Base-by-base conservation (phyloP, 1,140 invertebrate species). In the Tribolium madens region DNA sequence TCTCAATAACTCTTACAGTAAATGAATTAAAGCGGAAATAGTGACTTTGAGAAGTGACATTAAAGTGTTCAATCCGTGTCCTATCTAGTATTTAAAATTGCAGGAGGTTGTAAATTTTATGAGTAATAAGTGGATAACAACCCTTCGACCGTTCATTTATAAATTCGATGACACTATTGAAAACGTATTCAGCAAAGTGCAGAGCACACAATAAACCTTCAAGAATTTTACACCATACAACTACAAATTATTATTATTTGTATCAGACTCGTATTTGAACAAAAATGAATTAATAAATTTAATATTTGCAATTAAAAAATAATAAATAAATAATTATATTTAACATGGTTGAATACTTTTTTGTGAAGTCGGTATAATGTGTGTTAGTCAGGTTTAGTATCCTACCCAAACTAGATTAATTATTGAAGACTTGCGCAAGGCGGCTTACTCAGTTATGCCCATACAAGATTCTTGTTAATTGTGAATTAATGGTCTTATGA, bases 11-110 rank as follows among this genome's bases (percentile, higher is more conserved):
- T 50, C 48, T 50, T 7, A 7, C 4, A 50, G 6, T 50, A 15
- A 57, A 21, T 26, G n/a, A 21, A 57, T 57, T 57, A 10, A 57
- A 57, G 17, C 21, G 17, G 52, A 57, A 57, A 26, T 21, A 21
- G 3, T 14, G 57, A 21, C 26, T 13, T 31, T 57, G 21, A 14
- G n/a, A n/a, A 64, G 57, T 10, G 10, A 12, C 31, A 13, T 1
- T 5, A 64, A 33, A 64, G 57, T 64, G 57, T 64, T 64, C 57
- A 31, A 64, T 64, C 26, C 57, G 57, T 64, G 57, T 64, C 26
- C 21, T 64, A 64, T 64, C 57, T 64, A 31, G 9, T 64, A 64
- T 64, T 64, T 64, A 64, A 64, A 64, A 64, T 64, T 64, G 57
- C 57, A 64, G 57, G n/a, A 64, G 57, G 57, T 9, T 12, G 57